A percentile compares a stretch with the other conserved stretches of the same genome.
Conservation (phyloP, 2,888 invertebrate genomes). For the Cosmopolites sordidus region DNA sequence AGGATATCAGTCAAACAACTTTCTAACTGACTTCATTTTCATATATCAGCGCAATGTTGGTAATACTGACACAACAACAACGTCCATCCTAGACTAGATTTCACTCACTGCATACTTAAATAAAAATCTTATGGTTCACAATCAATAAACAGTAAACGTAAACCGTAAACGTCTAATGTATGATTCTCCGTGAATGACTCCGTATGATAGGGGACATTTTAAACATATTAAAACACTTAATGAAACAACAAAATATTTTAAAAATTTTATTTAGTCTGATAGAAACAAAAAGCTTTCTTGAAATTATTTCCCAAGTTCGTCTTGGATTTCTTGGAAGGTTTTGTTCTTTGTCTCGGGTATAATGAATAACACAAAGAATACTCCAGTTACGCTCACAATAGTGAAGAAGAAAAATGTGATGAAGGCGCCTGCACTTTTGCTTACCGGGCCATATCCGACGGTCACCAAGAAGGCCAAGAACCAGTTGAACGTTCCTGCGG, state of each 20-base stretch:
- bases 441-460: constrained; percentile 62
- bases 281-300: background rate
- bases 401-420: constrained; percentile 75
- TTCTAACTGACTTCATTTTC: too few relatives aligned
- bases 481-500: constrained; percentile 83
- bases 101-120: too few relatives aligned
- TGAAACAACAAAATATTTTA: too few relatives aligned
- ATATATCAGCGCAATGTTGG: too few relatives aligned
- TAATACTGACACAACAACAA: too few relatives aligned
- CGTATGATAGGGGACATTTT: too few relatives aligned
- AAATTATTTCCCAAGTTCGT: constrained; percentile 26
- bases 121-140: too few relatives aligned
- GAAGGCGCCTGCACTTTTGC: constrained; percentile 54
- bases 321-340: constrained; percentile 34
- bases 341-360: constrained; percentile 45
- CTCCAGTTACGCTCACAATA: constrained; percentile 60
- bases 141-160: too few relatives aligned
- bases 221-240: too few relatives aligned
- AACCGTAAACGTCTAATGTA: background rate
- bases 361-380: constrained; percentile 54
- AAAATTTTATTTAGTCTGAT: background rate
- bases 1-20: too few relatives aligned
- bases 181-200: background rate
- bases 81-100: too few relatives aligned
- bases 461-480: constrained; percentile 75